Base-by-base conservation (phyloP, 92 coral and sea anemone genomes). In the Porites evermanni region DNA sequence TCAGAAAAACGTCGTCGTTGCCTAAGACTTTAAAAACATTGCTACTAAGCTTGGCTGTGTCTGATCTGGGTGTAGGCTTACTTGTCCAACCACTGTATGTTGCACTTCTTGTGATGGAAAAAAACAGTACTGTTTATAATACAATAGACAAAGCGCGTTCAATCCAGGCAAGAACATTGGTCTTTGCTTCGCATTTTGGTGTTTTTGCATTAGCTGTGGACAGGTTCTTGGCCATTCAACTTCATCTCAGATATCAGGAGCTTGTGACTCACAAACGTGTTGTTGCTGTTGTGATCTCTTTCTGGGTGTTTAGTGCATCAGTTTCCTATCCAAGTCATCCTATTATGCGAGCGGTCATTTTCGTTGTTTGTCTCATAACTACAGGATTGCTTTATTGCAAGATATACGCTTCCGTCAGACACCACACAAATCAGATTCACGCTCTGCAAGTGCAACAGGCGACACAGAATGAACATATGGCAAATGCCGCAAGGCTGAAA, bases 221-320 rank as follows among this genome's bases (percentile, higher is more conserved):
- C 47, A 38, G 47, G 20, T 71, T 71, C 26, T 71, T 71, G 53
- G 75, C 75, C 8, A 44, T 71, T 71, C 56, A 71, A 14, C 75
- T 71, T 71, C 75, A 71, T 71, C 75, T 71, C 75, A 71, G 56
- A 44, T 71, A 44, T 17, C 75, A 71, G 58, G 56, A 71, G 44
- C 75, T 71, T 71, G 56, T 71, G 75, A 71, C 56, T 16, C 56
- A 71, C 56, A 71, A 71, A 21, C 75, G 75, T 71, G 75, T 71
- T 17, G 75, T 71, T 72, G 77, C 60, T 47, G 59, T 18, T 17
- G 60, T 72, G 17, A 72, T 72, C 29, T 72, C 23, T 44, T 3
- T 17, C 8, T 44, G 75, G 75, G 14, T 71, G 75, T 17, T 44
- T 2, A 71, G 75, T 71, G 77, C 59, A 72, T 26, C 47, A 38